Conservation (phyloP, 2,797 vertebrate genomes). For the Champsocephalus gunnari region DNA sequence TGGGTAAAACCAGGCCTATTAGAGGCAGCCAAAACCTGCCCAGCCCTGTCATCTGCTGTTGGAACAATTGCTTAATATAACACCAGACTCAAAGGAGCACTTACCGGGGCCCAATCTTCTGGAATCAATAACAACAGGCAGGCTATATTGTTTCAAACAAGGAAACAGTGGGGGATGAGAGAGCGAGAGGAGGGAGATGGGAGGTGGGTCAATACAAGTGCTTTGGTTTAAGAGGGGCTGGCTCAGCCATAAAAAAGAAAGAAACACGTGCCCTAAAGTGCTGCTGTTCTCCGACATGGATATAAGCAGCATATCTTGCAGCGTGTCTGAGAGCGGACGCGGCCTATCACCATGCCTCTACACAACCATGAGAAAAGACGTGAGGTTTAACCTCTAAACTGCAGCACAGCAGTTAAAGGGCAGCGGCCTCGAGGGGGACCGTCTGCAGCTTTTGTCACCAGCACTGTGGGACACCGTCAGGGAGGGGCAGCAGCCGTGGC, state of each 20-base stretch:
- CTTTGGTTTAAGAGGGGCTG: constrained; percentile 73
- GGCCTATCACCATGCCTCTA: constrained; percentile 59
- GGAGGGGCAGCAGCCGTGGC: constrained; percentile 55
- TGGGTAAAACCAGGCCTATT: constrained; percentile 86
- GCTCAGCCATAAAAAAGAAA: constrained; percentile 71
- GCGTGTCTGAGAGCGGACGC: constrained; percentile 59
- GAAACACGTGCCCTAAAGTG: constrained; percentile 69
- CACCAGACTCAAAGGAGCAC: constrained; percentile 88
- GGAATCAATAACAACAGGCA: constrained; percentile 89
- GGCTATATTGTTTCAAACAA: constrained; percentile 83
- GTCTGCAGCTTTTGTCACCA: constrained; percentile 64
- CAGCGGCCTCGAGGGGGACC: constrained; percentile 49
- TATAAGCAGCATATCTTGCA: constrained; percentile 73
- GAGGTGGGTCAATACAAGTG: constrained; percentile 79
- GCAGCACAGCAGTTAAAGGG: constrained; percentile 65
- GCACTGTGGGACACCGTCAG: constrained; percentile 54
- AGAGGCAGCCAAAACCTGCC: constrained; percentile 86
- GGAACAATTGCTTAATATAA: constrained; percentile 93
- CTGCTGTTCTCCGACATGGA: constrained; percentile 74
- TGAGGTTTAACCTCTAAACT: constrained; percentile 67
- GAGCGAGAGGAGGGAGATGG: constrained; percentile 58
- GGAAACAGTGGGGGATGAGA: constrained; percentile 80
- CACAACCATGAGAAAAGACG: constrained; percentile 67
- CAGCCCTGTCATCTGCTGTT: constrained; percentile 89
- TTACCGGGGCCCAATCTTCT: constrained; percentile 84